Base-by-base conservation (phyloP, 2,113 vertebrate species). In the Pseudolaguvia tuberculata region DNA sequence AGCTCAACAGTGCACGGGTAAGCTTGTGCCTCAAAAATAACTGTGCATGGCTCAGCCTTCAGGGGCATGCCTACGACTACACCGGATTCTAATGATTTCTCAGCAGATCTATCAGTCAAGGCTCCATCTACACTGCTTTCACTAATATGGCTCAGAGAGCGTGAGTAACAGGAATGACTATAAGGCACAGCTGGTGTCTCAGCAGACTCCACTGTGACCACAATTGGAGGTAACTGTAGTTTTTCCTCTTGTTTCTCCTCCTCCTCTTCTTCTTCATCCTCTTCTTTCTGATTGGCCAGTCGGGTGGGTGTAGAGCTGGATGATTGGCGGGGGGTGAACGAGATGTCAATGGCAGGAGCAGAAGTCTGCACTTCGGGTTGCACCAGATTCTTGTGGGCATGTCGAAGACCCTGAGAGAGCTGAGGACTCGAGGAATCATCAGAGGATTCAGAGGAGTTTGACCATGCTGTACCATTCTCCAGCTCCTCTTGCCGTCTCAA, bases 71-170 rank as follows among this genome's bases (percentile, higher is more conserved):
- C 88, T 78, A 83, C 78, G 21, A 84, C 58, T n/a, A 85, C 79
- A 70, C 88, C 83, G 57, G 86, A 72, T 35, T 88, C 86, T 14
- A 35, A 75, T 2, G 71, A 78, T 21, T 86, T 81, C 3, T 73
- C 42, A 0, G 56, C 48, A 2, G 67, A 68, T 63, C 81, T 79
- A 53, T 89, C 86, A 17, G 79, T 83, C 80, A 90, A 59, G 0
- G 84, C 73, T 17, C 88, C 90, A 0, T 98, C 96, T 56, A 91
- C 86, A 0, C 95, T 97, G 82, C 86, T 88, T 78, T 99, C 96
- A 0, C 96, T 99, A 78, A 98, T 99, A 82, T 97, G 95, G 84
- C 96, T 98, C 66, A 99, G 91, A 78, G 94, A 96, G 77, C 94
- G 90, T 1, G 88, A 93, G 78, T 92, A 95, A 74, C 86, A 83